Evolutionary conservation across 2,888 invertebrate genomes (phyloP).

Genomic region (Macrosoma leucophasiata): DNA sequence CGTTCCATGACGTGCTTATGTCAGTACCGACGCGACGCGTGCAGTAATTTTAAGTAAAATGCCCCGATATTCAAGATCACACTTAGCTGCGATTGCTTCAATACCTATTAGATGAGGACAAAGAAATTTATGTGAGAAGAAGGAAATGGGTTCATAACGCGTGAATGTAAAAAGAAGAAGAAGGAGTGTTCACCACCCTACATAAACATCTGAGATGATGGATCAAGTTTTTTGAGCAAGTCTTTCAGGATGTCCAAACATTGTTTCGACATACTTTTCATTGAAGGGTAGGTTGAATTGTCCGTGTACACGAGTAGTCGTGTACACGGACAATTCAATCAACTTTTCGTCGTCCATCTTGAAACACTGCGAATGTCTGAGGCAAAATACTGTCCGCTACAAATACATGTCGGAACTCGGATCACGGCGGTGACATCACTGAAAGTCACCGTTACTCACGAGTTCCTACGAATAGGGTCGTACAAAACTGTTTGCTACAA

Average conservation of each 20-base stretch:
- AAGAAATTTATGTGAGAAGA: neutral
- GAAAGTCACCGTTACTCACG: too few relatives aligned
- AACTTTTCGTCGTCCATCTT: too few relatives aligned
- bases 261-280: too few relatives aligned
- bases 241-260: neutral
- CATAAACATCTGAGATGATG: neutral
- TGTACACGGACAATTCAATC: too few relatives aligned
- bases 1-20: neutral
- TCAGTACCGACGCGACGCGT: neutral
- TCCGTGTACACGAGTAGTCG: too few relatives aligned
- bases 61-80: neutral
- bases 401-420: too few relatives aligned
- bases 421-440: too few relatives aligned
- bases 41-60: neutral
- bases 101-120: conserved; percentile 2
- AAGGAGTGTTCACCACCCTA: conserved; percentile 1
- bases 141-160: neutral
- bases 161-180: neutral
- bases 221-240: neutral
- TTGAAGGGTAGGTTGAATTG: too few relatives aligned
- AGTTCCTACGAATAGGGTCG: too few relatives aligned
- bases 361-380: too few relatives aligned
- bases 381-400: too few relatives aligned
- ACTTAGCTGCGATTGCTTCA: neutral
- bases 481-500: too few relatives aligned